A percentile compares a stretch with the other conserved stretches of the same genome.
Conservation (phyloP, 2,113 vertebrate genomes). For the Tylochromis polylepis region DNA sequence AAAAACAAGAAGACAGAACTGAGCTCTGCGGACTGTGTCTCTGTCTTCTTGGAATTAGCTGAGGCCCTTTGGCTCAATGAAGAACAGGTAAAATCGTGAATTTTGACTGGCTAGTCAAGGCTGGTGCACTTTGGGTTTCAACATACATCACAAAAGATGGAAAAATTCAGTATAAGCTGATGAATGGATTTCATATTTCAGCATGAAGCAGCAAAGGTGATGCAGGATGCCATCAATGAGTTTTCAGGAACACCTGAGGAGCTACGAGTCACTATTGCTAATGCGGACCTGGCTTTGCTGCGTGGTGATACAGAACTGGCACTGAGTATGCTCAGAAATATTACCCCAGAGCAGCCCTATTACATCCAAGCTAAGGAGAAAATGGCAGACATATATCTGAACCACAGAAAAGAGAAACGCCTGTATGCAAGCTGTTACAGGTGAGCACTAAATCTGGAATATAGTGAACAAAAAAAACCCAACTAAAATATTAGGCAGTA, state of each 20-base stretch:
- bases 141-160: neutral
- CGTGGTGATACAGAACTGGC: slow-evolving; percentile 88
- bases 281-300: slow-evolving; percentile 86
- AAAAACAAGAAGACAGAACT: slow-evolving; percentile 79
- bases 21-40: slow-evolving; percentile 81
- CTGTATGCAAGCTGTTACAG: slow-evolving; percentile 91
- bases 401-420: slow-evolving; percentile 89
- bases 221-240: slow-evolving; percentile 95
- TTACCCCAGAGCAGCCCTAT: slow-evolving; percentile 88
- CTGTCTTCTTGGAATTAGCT: slow-evolving; percentile 88
- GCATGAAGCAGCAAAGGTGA: slow-evolving; percentile 94
- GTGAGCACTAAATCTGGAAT: slow-evolving; percentile 54
- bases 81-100: slow-evolving; percentile 77
- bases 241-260: slow-evolving; percentile 93
- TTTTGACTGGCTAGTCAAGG: neutral
- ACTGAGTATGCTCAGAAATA: slow-evolving; percentile 86
- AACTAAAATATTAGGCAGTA: neutral
- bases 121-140: neutral
- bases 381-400: slow-evolving; percentile 93
- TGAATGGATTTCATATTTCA: slow-evolving; percentile 48
- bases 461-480: neutral
- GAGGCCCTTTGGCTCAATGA: slow-evolving; percentile 89
- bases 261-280: slow-evolving; percentile 86
- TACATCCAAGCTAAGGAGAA: slow-evolving; percentile 93
- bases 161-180: neutral